Percentiles rank a stretch among this genome's conserved stretches.
These are phyloP conservation scores for Dasysyrphus tricinctus DNA, from an alignment of 2,888 invertebrate species.

Conservation along the genomic window DNA sequence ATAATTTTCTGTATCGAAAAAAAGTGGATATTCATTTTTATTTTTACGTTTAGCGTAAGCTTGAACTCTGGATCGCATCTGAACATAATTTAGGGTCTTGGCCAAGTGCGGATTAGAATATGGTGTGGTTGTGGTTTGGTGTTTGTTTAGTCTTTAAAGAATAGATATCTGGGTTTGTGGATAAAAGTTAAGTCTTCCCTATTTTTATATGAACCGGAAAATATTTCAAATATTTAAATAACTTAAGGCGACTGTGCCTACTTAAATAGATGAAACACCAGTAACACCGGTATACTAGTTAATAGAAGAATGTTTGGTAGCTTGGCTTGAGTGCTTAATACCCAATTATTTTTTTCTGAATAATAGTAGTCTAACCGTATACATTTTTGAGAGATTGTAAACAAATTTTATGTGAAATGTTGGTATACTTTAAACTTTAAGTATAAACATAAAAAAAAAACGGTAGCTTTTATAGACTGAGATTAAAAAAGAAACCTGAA, in stretches of 20 bases:
- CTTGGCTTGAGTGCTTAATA: too few relatives aligned
- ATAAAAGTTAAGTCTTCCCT: conserved; percentile 37
- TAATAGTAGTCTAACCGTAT: background rate
- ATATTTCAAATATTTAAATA: conserved; percentile 61
- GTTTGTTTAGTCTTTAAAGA: background rate
- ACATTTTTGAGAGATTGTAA: background rate
- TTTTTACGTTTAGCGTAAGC: conserved; percentile 36
- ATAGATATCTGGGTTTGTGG: conserved; percentile 29
- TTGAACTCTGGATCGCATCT: conserved; percentile 57
- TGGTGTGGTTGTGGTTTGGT: background rate
- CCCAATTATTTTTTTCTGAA: too few relatives aligned
- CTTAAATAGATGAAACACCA: conserved; percentile 14
- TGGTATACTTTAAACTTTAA: too few relatives aligned
- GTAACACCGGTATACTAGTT: conserved; percentile 1
- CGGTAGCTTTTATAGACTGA: too few relatives aligned
- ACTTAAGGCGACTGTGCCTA: conserved; percentile 16
- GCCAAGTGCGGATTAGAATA: conserved; percentile 52
- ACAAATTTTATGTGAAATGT: too few relatives aligned
- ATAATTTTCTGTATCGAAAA: background rate
- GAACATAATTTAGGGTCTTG: conserved; percentile 66
- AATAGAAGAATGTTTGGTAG: background rate
- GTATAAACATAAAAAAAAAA: too few relatives aligned
- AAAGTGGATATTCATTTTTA: conserved; percentile 4
- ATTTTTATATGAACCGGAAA: conserved; percentile 10
- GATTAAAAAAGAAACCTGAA: too few relatives aligned